Conservation (phyloP, 2,888 invertebrate genomes). For the Linnaemya vulpina region DNA sequence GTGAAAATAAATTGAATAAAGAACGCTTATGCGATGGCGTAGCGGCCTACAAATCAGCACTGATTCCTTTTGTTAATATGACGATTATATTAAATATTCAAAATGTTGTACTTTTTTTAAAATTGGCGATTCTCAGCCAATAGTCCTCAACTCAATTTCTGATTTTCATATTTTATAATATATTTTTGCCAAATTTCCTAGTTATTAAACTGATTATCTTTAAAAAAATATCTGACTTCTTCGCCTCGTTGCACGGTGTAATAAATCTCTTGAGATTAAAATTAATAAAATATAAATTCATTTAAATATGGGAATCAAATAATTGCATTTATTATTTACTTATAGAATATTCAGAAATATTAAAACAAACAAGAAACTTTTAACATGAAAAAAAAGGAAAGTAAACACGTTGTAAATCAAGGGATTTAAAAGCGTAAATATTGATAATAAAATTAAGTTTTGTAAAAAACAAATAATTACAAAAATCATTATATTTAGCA, state of each 20-base stretch:
- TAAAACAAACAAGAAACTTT: conserved; percentile 25
- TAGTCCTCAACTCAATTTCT: too few relatives aligned
- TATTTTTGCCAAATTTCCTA: too few relatives aligned
- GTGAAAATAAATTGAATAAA: too few relatives aligned
- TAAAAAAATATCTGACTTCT: too few relatives aligned
- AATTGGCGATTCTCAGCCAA: too few relatives aligned
- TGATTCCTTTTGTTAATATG: too few relatives aligned
- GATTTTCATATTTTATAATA: too few relatives aligned
- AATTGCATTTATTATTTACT: conserved; percentile 59
- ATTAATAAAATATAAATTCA: conserved; percentile 68
- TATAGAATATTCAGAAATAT: conserved; percentile 25
- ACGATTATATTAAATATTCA: too few relatives aligned
- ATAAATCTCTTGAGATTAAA: conserved; percentile 65
- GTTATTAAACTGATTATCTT: too few relatives aligned
- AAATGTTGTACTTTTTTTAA: too few relatives aligned
- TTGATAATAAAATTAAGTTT: neutral
- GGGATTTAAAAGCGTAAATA: conserved; percentile 40
- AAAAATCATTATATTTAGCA: neutral
- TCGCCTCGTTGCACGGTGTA: neutral
- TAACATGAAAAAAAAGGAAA: conserved; percentile 2
- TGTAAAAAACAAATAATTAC: neutral
- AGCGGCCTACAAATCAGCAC: too few relatives aligned
- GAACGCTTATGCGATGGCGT: too few relatives aligned
- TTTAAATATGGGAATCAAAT: conserved; percentile 55
- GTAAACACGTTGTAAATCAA: neutral